Conservation (phyloP, 2,797 vertebrate species). For the Columba guinea region DNA sequence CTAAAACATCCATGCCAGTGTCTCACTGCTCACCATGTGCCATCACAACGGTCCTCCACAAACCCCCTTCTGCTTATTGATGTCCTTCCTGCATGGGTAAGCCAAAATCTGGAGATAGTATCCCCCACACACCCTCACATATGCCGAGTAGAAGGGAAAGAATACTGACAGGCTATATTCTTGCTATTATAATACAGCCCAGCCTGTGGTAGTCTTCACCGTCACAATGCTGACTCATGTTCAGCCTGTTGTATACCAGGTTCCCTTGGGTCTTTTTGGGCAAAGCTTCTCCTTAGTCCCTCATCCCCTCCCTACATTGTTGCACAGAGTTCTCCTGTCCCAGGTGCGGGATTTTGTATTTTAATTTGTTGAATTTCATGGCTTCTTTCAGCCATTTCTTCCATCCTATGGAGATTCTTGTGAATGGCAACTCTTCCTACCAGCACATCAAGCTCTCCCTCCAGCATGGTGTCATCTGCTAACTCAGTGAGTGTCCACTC, state of each 20-base stretch:
- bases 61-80: neutral
- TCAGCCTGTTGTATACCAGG: neutral
- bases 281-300: neutral
- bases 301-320: neutral
- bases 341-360: neutral
- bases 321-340: neutral
- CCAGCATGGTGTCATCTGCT: neutral
- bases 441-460: neutral
- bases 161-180: neutral
- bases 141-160: neutral
- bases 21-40: no score
- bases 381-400: neutral
- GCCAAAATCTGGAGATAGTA: neutral
- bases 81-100: neutral
- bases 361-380: neutral
- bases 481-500: neutral
- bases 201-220: neutral
- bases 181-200: neutral
- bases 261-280: neutral
- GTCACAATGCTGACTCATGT: neutral
- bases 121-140: neutral
- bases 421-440: neutral
- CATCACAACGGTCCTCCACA: neutral
- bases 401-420: neutral
- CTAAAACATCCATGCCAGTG: no score